Evolutionary conservation across 2,888 invertebrate genomes (phyloP).

Genomic region (Euspilapteryx auroguttella): DNA sequence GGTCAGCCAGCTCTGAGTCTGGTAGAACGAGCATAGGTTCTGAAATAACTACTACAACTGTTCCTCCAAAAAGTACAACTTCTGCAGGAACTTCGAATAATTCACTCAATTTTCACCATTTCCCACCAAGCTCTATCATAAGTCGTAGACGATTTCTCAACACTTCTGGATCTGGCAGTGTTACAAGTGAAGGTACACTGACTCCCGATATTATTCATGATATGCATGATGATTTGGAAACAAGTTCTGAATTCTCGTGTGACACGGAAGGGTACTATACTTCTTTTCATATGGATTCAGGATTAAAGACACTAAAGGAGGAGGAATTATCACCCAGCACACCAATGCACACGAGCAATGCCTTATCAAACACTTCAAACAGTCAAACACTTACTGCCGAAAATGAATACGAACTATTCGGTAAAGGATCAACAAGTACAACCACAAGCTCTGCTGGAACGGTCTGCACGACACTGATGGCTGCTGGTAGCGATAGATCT

Average conservation of each 20-base stretch:
- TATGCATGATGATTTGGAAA: conserved; percentile 81
- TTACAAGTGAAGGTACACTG: conserved; percentile 82
- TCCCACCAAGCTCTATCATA: conserved; percentile 70
- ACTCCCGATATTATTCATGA: conserved; percentile 83
- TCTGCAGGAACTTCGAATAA: conserved; percentile 70
- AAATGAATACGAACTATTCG: conserved; percentile 88
- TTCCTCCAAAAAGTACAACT: conserved; percentile 70
- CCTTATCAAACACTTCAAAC: conserved; percentile 69
- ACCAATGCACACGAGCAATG: conserved; percentile 71
- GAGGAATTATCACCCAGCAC: conserved; percentile 65
- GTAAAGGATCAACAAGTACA: conserved; percentile 89
- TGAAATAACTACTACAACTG: conserved; percentile 73
- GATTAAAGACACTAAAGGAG: conserved; percentile 82
- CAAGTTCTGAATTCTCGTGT: conserved; percentile 90
- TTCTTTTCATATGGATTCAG: conserved; percentile 95
- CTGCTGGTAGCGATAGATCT: conserved; percentile 66
- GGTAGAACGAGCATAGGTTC: conserved; percentile 85
- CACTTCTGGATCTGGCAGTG: conserved; percentile 79
- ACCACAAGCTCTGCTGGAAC: conserved; percentile 90
- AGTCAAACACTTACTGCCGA: conserved; percentile 77
- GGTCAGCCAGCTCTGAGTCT: conserved; percentile 92
- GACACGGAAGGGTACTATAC: conserved; percentile 98
- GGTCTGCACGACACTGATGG: conserved; percentile 81
- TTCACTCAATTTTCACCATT: conserved; percentile 65
- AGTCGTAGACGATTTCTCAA: conserved; percentile 69